Conservation (phyloP, 1,140 invertebrate species). For the Antheraea mylitta region DNA sequence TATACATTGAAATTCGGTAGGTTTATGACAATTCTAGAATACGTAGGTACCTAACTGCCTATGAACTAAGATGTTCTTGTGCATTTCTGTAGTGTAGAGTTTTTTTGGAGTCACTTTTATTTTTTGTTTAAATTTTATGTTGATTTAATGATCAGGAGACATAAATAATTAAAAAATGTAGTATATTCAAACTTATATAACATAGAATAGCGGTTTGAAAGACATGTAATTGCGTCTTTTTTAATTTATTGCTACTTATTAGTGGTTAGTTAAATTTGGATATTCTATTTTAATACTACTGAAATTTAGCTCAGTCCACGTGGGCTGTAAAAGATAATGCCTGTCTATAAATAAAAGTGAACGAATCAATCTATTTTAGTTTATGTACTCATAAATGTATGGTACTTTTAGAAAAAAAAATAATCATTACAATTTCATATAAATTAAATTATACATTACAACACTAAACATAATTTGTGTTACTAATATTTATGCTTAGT, state of each 20-base stretch:
- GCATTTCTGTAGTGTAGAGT: too few species aligned
- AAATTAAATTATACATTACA: neutral
- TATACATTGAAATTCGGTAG: too few species aligned
- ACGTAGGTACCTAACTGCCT: too few species aligned
- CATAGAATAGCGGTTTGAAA: too few species aligned
- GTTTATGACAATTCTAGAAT: too few species aligned
- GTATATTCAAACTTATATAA: too few species aligned
- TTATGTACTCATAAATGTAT: neutral
- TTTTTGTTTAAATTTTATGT: too few species aligned
- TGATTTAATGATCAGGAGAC: too few species aligned
- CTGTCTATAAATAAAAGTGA: neutral
- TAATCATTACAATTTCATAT: neutral
- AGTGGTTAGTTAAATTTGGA: neutral
- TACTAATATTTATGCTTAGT: neutral
- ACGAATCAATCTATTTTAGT: conserved; percentile 1
- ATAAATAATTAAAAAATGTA: too few species aligned
- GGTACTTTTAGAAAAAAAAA: neutral
- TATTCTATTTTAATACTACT: neutral
- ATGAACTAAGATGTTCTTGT: too few species aligned
- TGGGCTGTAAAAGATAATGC: neutral
- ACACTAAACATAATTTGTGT: neutral
- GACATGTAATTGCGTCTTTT: too few species aligned
- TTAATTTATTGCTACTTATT: neutral
- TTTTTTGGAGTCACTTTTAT: too few species aligned
- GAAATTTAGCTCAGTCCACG: neutral